A percentile compares a stretch with the other conserved stretches of the same genome.
phyloP scores from a whole-genome alignment of 2,797 vertebrate genomes.

The Tympanoctomys barrerae region DNA sequence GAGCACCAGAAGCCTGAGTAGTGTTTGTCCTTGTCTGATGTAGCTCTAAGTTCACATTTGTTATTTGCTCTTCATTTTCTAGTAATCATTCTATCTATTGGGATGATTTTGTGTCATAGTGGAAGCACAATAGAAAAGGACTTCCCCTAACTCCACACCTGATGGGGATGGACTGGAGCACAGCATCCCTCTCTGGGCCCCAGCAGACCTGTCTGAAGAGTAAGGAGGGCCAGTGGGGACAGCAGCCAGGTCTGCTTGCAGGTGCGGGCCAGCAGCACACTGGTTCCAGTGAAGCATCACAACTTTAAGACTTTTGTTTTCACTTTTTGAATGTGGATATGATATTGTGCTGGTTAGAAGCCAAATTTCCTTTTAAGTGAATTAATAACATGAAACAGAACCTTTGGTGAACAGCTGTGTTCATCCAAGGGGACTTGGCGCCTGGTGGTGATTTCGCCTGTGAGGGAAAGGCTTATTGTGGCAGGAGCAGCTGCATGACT shows the following conservation, averaged over 20 bases:
- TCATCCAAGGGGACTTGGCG: constrained; percentile 48
- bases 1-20: neutral
- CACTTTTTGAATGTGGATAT: constrained; percentile 51
- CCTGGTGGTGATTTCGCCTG: constrained; percentile 53
- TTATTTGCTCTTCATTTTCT: constrained; percentile 34
- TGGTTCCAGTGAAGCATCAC: neutral
- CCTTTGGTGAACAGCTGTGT: constrained; percentile 72
- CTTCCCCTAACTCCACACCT: neutral
- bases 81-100: neutral
- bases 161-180: neutral
- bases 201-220: neutral
- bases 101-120: neutral
- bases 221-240: neutral
- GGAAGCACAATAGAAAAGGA: constrained; percentile 28
- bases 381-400: constrained; percentile 75
- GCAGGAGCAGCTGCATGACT: neutral
- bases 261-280: neutral
- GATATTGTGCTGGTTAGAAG: constrained; percentile 70
- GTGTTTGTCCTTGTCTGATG: neutral
- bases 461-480: constrained; percentile 39
- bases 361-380: constrained; percentile 78
- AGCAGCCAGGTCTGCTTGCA: neutral
- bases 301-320: constrained; percentile 42
- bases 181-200: neutral
- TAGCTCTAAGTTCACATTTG: constrained; percentile 29